A percentile compares a stretch with the other conserved stretches of the same genome.
Conservation (phyloP, 2,888 invertebrate species). For the Calliscelio sp. region DNA sequence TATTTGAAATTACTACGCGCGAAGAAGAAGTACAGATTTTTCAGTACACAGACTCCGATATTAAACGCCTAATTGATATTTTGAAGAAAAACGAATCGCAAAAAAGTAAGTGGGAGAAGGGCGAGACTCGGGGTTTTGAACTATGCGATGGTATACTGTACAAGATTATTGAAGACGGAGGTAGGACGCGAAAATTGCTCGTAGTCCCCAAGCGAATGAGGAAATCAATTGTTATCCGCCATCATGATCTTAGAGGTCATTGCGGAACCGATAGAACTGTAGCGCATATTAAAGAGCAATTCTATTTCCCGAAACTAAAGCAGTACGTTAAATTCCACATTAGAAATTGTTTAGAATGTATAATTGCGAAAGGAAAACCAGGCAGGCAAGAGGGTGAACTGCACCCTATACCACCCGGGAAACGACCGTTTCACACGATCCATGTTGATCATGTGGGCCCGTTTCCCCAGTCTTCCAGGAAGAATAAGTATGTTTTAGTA, state of each 20-base stretch:
- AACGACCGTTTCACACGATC: constrained; percentile 67
- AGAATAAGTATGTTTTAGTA: constrained; percentile 68
- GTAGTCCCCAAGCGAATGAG: too few relatives aligned
- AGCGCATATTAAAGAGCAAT: too few relatives aligned
- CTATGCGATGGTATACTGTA: too few relatives aligned
- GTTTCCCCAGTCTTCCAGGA: constrained; percentile 29
- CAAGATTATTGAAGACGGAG: too few relatives aligned
- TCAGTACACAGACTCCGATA: not conserved
- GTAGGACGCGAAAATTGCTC: too few relatives aligned
- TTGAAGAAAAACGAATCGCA: not conserved
- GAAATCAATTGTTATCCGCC: too few relatives aligned
- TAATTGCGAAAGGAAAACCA: constrained; percentile 39
- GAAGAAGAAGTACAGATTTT: constrained; percentile 30
- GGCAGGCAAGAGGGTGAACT: constrained; percentile 65
- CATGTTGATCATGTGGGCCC: constrained; percentile 71
- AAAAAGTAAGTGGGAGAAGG: not conserved
- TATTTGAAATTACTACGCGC: constrained; percentile 4
- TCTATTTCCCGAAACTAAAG: too few relatives aligned
- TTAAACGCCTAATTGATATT: not conserved
- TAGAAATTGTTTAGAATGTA: constrained; percentile 70
- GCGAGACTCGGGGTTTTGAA: too few relatives aligned
- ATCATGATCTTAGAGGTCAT: too few relatives aligned
- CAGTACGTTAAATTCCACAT: constrained; percentile 62
- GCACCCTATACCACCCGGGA: constrained; percentile 72
- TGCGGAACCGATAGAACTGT: too few relatives aligned